A percentile compares a stretch with the other conserved stretches of the same genome.
Evolutionary conservation across 2,888 invertebrate species (phyloP).

Genomic region (Anthoptus insignis): DNA sequence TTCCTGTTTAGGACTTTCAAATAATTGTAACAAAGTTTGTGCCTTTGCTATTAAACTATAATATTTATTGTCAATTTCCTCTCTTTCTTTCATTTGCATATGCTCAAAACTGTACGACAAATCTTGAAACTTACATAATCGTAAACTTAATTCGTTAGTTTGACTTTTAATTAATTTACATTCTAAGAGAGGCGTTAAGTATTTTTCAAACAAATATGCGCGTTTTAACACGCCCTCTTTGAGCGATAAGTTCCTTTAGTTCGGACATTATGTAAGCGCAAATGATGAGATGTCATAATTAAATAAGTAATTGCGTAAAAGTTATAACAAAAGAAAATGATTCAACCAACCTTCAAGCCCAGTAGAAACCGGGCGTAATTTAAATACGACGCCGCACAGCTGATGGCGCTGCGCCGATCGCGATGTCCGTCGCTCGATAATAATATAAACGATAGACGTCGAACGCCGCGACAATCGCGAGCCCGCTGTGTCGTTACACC

Average conservation of each 20-base stretch:
- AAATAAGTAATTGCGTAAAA: not conserved
- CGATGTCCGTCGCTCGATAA: not conserved
- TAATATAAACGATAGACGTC: not conserved
- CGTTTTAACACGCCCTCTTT: slow-evolving; percentile 25
- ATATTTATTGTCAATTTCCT: slow-evolving; percentile 31
- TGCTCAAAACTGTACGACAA: slow-evolving; percentile 33
- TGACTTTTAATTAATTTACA: slow-evolving; percentile 14
- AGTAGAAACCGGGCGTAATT: not conserved
- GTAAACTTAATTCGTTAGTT: slow-evolving; percentile 23
- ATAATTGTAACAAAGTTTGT: slow-evolving; percentile 23
- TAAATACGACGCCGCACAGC: not conserved
- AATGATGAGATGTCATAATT: not conserved
- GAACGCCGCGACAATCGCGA: not conserved
- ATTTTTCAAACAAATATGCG: slow-evolving; percentile 35
- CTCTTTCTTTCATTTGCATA: slow-evolving; percentile 32
- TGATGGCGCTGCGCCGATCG: not conserved
- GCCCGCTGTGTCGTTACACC: too few relatives aligned
- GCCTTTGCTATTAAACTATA: slow-evolving; percentile 32
- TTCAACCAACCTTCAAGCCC: slow-evolving; percentile 1
- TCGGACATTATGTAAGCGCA: slow-evolving; percentile 25
- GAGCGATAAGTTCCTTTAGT: slow-evolving; percentile 31
- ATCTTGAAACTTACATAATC: slow-evolving; percentile 32
- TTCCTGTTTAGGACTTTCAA: slow-evolving; percentile 3
- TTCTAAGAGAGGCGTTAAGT: slow-evolving; percentile 28
- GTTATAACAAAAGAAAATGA: not conserved